Evolutionary conservation across 1,140 invertebrate species (phyloP).

Genomic region (Brachionus sp.): DNA sequence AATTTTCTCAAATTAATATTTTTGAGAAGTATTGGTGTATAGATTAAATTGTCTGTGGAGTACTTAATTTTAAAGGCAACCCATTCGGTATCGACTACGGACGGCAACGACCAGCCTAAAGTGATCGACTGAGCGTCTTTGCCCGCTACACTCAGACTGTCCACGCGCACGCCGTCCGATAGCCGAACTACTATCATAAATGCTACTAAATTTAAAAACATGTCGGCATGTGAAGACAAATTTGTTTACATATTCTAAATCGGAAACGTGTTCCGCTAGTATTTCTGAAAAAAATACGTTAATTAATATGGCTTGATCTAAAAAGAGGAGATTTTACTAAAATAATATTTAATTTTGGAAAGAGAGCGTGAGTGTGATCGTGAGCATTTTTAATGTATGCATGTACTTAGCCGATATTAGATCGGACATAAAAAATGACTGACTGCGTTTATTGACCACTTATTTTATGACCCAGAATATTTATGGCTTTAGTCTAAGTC

Average conservation of each 20-base stretch:
- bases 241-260: neutral
- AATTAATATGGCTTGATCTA: neutral
- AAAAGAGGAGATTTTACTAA: neutral
- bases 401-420: neutral
- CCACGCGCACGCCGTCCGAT: neutral
- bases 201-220: neutral
- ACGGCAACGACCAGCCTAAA: conserved; percentile 30
- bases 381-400: neutral
- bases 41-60: conserved; percentile 19
- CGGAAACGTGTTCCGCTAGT: neutral
- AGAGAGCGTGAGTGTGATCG: neutral
- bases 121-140: conserved; percentile 24
- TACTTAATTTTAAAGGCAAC: conserved; percentile 41
- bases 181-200: neutral
- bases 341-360: neutral
- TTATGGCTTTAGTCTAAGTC: neutral
- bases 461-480: neutral
- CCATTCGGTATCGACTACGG: conserved; percentile 5
- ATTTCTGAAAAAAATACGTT: neutral
- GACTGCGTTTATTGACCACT: neutral
- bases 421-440: neutral
- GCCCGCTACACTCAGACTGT: neutral
- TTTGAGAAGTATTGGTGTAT: conserved; percentile 6
- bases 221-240: neutral
- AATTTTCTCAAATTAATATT: conserved; percentile 30